These are phyloP conservation scores for Menidia menidia DNA, from an alignment of 2,797 vertebrate genomes.

Conservation along the genomic window DNA sequence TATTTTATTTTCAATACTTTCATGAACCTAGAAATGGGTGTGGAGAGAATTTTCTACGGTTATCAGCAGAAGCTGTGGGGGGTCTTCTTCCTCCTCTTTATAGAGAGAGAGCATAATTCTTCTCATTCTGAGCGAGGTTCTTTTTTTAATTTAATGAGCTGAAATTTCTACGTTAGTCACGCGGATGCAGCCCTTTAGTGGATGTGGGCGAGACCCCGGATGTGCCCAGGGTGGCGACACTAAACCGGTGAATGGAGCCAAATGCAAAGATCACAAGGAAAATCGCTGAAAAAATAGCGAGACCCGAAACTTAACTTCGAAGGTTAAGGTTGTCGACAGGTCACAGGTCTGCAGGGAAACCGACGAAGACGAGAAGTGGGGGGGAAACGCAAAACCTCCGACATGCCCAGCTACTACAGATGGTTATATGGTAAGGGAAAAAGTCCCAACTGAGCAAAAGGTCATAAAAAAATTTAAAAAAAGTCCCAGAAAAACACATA, in stretches of 20 bases:
- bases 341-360: background rate
- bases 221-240: background rate
- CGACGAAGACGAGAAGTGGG: background rate
- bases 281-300: background rate
- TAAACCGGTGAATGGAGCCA: background rate
- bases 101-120: conserved; percentile 14
- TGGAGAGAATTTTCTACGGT: conserved; percentile 6
- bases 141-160: conserved; percentile 27
- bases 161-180: conserved; percentile 41
- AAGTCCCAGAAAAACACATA: background rate
- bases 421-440: background rate
- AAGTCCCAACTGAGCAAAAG: background rate
- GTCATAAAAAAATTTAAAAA: background rate
- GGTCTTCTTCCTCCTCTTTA: background rate
- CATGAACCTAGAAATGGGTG: background rate
- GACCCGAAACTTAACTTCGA: background rate
- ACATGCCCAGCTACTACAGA: background rate
- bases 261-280: background rate
- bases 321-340: background rate
- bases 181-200: conserved; percentile 19
- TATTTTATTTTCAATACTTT: background rate
- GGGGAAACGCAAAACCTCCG: background rate
- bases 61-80: background rate
- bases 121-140: conserved; percentile 11
- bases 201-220: conserved; percentile 40